phyloP scores from a whole-genome alignment of 2,888 invertebrate species.

The Notocelia uddmanniana region DNA sequence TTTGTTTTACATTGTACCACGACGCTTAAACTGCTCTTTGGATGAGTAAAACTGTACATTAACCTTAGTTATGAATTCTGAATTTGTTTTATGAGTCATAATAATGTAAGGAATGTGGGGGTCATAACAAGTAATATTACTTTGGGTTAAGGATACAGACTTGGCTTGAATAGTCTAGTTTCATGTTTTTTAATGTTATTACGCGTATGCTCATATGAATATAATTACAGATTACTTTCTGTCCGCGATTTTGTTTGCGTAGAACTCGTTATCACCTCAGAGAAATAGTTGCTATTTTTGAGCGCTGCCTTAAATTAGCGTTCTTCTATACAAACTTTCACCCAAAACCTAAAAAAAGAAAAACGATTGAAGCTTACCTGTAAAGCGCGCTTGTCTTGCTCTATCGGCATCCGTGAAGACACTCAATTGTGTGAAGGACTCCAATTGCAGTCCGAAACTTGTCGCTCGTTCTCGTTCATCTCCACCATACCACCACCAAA shows the following conservation, averaged over 20 bases:
- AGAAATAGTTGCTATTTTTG: neutral
- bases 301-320: too few relatives aligned
- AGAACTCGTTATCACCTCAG: too few relatives aligned
- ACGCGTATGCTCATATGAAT: neutral
- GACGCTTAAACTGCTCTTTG: neutral
- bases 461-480: too few relatives aligned
- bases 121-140: constrained; percentile 13
- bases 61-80: constrained; percentile 31
- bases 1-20: neutral
- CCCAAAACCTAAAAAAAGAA: too few relatives aligned
- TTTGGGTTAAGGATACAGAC: neutral
- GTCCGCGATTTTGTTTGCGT: too few relatives aligned
- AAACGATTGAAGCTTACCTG: too few relatives aligned
- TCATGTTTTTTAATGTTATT: neutral
- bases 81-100: constrained; percentile 29
- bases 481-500: too few relatives aligned
- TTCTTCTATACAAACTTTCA: too few relatives aligned
- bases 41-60: neutral
- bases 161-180: neutral
- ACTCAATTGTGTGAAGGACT: too few relatives aligned
- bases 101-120: constrained; percentile 18
- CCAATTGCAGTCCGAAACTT: too few relatives aligned
- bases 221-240: neutral
- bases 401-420: too few relatives aligned
- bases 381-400: too few relatives aligned